A percentile compares a stretch with the other conserved stretches of the same genome.
phyloP scores from a whole-genome alignment of 23 tunicate species.

The Trididemnum clinides region DNA sequence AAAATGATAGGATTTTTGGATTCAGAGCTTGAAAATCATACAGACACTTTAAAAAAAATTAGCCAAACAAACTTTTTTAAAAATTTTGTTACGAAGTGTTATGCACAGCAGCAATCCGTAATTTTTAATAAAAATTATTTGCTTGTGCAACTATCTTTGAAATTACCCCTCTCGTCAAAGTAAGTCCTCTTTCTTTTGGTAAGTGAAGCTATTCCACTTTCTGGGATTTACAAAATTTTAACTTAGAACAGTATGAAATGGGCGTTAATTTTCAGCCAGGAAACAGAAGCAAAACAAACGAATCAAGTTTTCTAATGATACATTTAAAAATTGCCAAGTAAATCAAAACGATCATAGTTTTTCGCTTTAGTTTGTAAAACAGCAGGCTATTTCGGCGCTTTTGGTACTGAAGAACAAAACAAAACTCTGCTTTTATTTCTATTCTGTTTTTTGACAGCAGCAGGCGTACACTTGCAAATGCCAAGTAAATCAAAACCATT shows the following conservation, averaged over 20 bases:
- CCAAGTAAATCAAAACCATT: no score
- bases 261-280: background rate
- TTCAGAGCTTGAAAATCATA: no score
- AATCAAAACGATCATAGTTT: background rate
- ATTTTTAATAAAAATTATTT: background rate
- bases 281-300: background rate
- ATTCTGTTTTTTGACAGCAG: no score
- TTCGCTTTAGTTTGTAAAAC: background rate
- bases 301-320: no score
- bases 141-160: background rate
- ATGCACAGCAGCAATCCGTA: background rate
- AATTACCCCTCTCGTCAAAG: background rate
- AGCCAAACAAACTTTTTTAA: no score
- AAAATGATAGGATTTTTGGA: no score
- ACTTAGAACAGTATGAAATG: background rate
- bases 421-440: no score
- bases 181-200: background rate
- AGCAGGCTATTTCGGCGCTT: no score
- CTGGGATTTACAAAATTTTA: background rate
- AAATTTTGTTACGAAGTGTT: no score
- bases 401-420: no score
- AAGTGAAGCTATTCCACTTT: background rate
- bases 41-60: no score
- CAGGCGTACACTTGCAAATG: no score
- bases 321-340: background rate